A percentile compares a stretch with the other conserved stretches of the same genome.
These are phyloP conservation scores for Acleris holmiana DNA, from an alignment of 2,888 invertebrate species.

Conservation along the genomic window DNA sequence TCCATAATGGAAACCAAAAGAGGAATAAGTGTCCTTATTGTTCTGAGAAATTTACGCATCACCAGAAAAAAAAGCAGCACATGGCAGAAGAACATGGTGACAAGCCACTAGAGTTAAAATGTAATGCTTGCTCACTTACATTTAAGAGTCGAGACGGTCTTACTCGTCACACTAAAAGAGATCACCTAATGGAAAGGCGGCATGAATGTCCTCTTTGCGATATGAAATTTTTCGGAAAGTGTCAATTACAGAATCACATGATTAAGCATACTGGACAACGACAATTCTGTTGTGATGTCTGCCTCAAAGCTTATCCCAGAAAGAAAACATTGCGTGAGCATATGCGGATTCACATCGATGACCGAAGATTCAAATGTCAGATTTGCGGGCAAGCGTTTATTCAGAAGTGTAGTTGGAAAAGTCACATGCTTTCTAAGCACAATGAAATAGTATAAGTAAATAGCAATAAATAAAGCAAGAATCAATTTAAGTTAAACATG, in stretches of 20 bases:
- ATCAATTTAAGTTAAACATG: not conserved
- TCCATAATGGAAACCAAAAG: slow-evolving; percentile 10
- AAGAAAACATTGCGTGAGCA: slow-evolving; percentile 51
- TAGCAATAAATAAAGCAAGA: not conserved
- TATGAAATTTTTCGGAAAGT: slow-evolving; percentile 48
- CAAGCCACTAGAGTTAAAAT: slow-evolving; percentile 20
- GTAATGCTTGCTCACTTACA: slow-evolving; percentile 41
- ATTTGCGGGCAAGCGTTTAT: slow-evolving; percentile 51
- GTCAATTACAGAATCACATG: slow-evolving; percentile 64
- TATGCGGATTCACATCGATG: slow-evolving; percentile 54
- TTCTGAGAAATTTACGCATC: slow-evolving; percentile 5
- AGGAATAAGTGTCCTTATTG: slow-evolving; percentile 14
- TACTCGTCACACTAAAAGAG: slow-evolving; percentile 43
- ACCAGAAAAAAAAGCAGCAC: slow-evolving; percentile 1
- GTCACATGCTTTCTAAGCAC: slow-evolving; percentile 47
- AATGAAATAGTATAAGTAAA: slow-evolving; percentile 38
- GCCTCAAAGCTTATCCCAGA: slow-evolving; percentile 56
- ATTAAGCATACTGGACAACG: slow-evolving; percentile 62
- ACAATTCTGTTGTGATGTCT: slow-evolving; percentile 60
- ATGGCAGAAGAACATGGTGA: slow-evolving; percentile 10
- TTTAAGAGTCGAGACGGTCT: slow-evolving; percentile 40
- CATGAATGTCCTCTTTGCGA: slow-evolving; percentile 45
- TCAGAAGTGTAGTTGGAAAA: slow-evolving; percentile 54
- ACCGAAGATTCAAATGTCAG: slow-evolving; percentile 42
- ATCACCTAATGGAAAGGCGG: slow-evolving; percentile 46